A percentile compares a stretch with the other conserved stretches of the same genome.
Evolutionary conservation across 2,113 vertebrate genomes (phyloP).

Genomic region (Galeopterus variegatus): DNA sequence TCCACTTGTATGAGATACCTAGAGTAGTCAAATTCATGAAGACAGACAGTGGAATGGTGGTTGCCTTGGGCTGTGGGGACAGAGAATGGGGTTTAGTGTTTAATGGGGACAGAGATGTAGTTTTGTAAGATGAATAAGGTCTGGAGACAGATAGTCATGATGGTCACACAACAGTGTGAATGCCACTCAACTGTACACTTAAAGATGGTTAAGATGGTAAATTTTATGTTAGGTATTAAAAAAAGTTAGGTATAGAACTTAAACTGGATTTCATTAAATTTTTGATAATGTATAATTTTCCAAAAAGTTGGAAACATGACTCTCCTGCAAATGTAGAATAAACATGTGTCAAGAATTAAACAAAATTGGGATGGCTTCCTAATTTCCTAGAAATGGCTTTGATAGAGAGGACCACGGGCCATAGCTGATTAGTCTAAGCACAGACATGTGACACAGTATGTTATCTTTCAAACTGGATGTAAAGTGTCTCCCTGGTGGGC

Average conservation of each 20-base stretch:
- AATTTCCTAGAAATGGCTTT: not conserved
- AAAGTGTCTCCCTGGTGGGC: not conserved
- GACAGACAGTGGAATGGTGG: not conserved
- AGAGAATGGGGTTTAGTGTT: not conserved
- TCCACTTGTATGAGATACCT: not conserved
- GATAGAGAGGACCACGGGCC: not conserved
- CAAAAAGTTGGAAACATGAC: slow-evolving; percentile 23
- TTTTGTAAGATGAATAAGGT: not conserved
- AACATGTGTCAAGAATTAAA: not conserved
- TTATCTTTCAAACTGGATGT: slow-evolving; percentile 21
- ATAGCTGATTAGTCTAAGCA: not conserved
- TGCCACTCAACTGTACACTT: not conserved
- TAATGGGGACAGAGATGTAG: not conserved
- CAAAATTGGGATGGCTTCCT: not conserved
- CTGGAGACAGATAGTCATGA: not conserved
- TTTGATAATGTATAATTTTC: not conserved
- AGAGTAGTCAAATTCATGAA: not conserved
- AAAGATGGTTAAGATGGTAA: not conserved
- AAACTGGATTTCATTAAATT: slow-evolving; percentile 29
- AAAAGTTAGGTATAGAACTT: not conserved
- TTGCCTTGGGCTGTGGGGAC: not conserved
- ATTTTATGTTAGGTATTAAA: not conserved
- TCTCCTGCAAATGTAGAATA: not conserved
- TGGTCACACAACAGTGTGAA: not conserved
- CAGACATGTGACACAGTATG: not conserved